Conservation (phyloP, 2,113 vertebrate genomes). For the Sakesphorus luctuosus region DNA sequence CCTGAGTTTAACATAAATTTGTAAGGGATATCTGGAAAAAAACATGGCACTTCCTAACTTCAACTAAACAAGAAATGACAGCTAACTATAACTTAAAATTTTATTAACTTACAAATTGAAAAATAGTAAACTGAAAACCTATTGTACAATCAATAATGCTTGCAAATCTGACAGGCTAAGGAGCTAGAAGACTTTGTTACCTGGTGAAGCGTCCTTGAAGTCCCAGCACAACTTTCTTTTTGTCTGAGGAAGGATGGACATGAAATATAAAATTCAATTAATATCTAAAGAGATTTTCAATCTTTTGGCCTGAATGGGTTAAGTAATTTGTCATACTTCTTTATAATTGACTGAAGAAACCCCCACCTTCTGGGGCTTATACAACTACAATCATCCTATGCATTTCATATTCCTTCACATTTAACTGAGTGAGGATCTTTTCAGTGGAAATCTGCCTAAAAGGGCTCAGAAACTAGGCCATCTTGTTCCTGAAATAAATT, state of each 20-base stretch:
- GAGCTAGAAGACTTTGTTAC: background rate
- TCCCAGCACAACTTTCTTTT: background rate
- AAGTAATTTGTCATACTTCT: background rate
- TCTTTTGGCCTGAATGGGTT: background rate
- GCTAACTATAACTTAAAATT: background rate
- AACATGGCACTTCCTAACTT: background rate
- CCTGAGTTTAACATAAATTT: background rate
- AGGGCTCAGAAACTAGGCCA: background rate
- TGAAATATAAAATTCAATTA: background rate
- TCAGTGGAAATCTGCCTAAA: background rate
- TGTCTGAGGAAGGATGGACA: background rate
- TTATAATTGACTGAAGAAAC: background rate
- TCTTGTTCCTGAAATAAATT: background rate
- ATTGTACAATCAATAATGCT: background rate
- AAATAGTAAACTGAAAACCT: background rate
- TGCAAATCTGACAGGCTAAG: background rate
- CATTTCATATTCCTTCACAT: background rate
- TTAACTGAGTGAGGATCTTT: background rate
- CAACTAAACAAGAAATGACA: background rate
- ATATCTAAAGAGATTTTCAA: background rate
- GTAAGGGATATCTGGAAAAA: background rate
- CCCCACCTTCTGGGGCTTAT: background rate
- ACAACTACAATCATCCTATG: background rate
- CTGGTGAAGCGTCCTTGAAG: background rate
- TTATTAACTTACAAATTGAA: background rate